Evolutionary conservation across 1,140 invertebrate species (phyloP).

Genomic region (Tribolium madens): DNA sequence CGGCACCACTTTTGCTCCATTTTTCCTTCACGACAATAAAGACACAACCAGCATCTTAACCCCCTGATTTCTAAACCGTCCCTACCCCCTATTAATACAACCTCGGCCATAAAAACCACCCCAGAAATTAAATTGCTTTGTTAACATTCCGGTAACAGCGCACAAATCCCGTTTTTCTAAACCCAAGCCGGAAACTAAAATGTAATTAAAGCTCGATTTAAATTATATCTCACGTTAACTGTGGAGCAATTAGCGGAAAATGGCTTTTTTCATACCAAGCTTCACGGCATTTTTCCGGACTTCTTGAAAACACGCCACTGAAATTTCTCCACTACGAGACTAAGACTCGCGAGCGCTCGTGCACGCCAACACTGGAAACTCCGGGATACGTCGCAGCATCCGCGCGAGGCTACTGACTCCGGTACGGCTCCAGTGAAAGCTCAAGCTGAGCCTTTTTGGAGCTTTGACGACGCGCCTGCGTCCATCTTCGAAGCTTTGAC

Average conservation of each 20-base stretch:
- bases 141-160: not conserved
- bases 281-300: too few relatives aligned
- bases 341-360: constrained; percentile 8
- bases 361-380: constrained; percentile 2
- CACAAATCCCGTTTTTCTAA: not conserved
- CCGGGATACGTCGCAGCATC: constrained; percentile 42
- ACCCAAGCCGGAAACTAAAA: not conserved
- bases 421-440: constrained; percentile 43
- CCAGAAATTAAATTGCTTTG: not conserved
- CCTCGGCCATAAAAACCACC: not conserved
- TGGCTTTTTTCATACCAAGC: too few relatives aligned
- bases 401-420: constrained; percentile 51
- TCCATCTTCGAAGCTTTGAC: constrained; percentile 49
- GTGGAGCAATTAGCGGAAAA: too few relatives aligned
- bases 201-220: not conserved
- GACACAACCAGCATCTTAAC: not conserved
- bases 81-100: not conserved
- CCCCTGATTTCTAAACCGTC: not conserved
- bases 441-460: constrained; percentile 50
- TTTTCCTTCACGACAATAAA: not conserved
- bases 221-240: not conserved
- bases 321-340: not conserved
- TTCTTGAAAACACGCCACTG: not conserved
- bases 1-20: not conserved
- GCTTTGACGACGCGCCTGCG: constrained; percentile 48